Evolutionary conservation across 2,113 vertebrate species (phyloP).

Genomic region (Gobius niger): DNA sequence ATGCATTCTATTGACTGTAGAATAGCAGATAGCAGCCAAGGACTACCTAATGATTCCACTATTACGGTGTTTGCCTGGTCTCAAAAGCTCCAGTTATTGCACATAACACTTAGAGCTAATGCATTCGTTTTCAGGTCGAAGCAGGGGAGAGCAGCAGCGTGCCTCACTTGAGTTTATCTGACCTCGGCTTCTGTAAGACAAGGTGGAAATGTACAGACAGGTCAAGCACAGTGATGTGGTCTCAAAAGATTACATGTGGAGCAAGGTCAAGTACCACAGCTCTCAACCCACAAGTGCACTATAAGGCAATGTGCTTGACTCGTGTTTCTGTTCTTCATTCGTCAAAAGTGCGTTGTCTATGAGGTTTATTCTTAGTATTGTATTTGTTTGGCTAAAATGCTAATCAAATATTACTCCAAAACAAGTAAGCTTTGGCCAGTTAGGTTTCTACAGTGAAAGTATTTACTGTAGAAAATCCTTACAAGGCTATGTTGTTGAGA

Average conservation of each 20-base stretch:
- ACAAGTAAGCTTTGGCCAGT: too few species aligned
- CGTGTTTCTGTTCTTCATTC: not conserved
- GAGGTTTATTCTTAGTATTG: too few species aligned
- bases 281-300: not conserved
- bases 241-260: not conserved
- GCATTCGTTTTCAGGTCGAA: not conserved
- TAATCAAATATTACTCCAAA: too few species aligned
- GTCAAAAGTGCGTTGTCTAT: not conserved
- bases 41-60: conserved; percentile 6
- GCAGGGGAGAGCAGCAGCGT: not conserved
- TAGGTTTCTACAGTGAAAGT: not conserved
- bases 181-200: not conserved
- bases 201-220: not conserved
- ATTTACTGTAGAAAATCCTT: not conserved
- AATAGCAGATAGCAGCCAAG: conserved; percentile 14
- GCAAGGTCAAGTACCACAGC: not conserved
- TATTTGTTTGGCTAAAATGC: too few species aligned
- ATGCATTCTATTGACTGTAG: conserved; percentile 34
- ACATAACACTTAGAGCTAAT: not conserved
- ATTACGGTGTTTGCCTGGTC: not conserved
- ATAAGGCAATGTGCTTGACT: not conserved
- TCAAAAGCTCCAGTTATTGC: not conserved
- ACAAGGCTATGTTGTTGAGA: too few species aligned
- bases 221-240: not conserved
- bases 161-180: not conserved